A percentile compares a stretch with the other conserved stretches of the same genome.
phyloP scores from a whole-genome alignment of 2,113 vertebrate genomes.

The Pangasianodon hypophthalmus region DNA sequence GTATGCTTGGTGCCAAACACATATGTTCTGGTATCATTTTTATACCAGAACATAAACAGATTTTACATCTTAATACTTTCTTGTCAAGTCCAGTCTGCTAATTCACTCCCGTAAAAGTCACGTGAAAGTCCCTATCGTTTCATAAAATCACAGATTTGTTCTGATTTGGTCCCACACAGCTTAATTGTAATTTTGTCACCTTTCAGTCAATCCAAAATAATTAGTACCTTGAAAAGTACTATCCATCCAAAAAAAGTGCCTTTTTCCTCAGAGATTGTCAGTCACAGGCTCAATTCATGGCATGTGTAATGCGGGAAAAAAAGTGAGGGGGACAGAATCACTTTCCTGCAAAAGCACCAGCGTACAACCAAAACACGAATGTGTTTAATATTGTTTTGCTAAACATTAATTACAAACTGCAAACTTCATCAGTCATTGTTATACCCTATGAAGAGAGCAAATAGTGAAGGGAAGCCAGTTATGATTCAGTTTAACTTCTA shows the following conservation, averaged over 20 bases:
- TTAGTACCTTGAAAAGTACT: not conserved
- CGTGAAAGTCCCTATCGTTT: not conserved
- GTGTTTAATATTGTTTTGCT: not conserved
- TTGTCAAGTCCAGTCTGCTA: not conserved
- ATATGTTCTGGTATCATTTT: too few species aligned
- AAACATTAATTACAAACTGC: not conserved
- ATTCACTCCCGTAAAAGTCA: not conserved
- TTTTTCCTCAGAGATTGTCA: not conserved
- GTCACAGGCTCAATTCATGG: not conserved
- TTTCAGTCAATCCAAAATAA: not conserved
- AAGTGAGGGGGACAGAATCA: not conserved
- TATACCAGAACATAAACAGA: not conserved
- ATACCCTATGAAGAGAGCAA: not conserved
- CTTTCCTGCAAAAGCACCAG: not conserved
- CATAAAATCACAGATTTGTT: not conserved
- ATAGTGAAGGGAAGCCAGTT: not conserved
- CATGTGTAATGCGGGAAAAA: not conserved
- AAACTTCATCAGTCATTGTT: not conserved
- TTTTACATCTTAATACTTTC: not conserved
- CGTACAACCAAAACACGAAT: not conserved
- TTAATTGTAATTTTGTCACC: not conserved
- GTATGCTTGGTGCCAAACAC: not conserved
- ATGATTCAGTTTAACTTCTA: not conserved
- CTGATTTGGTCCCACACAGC: not conserved
- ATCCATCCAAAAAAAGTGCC: not conserved